A percentile compares a stretch with the other conserved stretches of the same genome.
phyloP scores from a whole-genome alignment of 2,888 invertebrate species.

The Euplagia quadripunctaria region DNA sequence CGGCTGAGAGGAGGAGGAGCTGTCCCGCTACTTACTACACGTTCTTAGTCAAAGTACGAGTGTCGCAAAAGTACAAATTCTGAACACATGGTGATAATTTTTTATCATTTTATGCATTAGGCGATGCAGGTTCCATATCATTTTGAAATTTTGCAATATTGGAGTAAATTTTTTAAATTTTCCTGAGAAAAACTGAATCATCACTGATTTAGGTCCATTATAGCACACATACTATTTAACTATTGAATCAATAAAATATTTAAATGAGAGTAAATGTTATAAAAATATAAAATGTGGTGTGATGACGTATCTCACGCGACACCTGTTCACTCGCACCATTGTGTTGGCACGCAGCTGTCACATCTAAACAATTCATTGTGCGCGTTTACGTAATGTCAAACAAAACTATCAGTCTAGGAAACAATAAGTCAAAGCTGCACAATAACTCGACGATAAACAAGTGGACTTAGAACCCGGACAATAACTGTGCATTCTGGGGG shows the following conservation, averaged over 20 bases:
- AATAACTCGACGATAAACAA: conserved; percentile 2
- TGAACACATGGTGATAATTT: too few relatives aligned
- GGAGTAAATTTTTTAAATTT: too few relatives aligned
- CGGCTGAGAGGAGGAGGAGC: too few relatives aligned
- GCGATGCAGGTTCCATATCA: too few relatives aligned
- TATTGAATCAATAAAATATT: too few relatives aligned
- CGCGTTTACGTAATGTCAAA: conserved; percentile 15
- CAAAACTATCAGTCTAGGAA: conserved; percentile 7
- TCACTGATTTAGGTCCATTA: not conserved
- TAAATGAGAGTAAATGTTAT: not conserved
- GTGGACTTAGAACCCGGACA: not conserved
- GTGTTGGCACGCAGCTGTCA: conserved; percentile 2
- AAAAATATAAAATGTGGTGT: not conserved
- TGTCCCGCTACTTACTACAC: too few relatives aligned
- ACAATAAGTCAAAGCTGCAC: conserved; percentile 3
- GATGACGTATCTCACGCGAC: not conserved
- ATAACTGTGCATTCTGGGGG: not conserved
- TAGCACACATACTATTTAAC: not conserved
- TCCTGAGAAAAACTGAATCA: too few relatives aligned
- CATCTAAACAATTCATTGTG: conserved; percentile 11
- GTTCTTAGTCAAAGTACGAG: too few relatives aligned
- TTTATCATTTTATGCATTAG: too few relatives aligned
- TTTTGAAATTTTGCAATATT: too few relatives aligned
- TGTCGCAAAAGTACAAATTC: too few relatives aligned
- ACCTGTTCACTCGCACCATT: conserved; percentile 4